Evolutionary conservation across 2,113 vertebrate species (phyloP).

Genomic region (Halichoeres trimaculatus): DNA sequence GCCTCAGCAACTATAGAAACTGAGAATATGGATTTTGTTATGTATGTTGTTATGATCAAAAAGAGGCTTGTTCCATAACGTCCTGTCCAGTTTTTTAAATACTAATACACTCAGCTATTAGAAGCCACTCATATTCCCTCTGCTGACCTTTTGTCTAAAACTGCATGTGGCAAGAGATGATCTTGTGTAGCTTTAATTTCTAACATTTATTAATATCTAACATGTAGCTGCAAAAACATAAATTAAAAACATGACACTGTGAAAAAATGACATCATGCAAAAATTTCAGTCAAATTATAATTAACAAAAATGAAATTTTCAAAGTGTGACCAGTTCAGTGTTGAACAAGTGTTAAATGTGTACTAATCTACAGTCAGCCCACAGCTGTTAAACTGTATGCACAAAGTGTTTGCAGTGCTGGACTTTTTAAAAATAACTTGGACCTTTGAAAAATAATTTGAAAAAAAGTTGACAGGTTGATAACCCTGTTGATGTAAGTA

Average conservation of each 20-base stretch:
- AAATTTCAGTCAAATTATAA: neutral
- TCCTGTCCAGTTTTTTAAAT: slow-evolving; percentile 36
- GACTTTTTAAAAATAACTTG: no score
- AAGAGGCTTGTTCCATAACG: slow-evolving; percentile 20
- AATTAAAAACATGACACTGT: neutral
- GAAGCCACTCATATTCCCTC: slow-evolving; percentile 30
- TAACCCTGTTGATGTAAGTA: no score
- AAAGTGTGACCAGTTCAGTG: no score
- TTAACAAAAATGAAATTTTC: neutral
- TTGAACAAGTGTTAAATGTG: no score
- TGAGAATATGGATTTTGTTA: neutral
- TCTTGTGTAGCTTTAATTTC: neutral
- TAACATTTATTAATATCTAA: slow-evolving; percentile 29
- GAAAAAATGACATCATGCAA: neutral
- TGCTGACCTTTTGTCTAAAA: slow-evolving; percentile 24
- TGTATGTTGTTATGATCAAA: neutral
- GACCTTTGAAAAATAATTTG: no score
- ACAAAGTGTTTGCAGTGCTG: no score
- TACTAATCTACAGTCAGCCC: no score
- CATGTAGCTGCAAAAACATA: slow-evolving; percentile 4
- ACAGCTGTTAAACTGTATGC: no score
- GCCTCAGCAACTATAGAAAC: slow-evolving; percentile 2
- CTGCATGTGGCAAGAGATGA: slow-evolving; percentile 16
- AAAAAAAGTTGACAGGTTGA: no score
- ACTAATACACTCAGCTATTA: slow-evolving; percentile 34